Conservation (phyloP, 1,140 invertebrate genomes). For the Zaprionus ghesquierei region DNA sequence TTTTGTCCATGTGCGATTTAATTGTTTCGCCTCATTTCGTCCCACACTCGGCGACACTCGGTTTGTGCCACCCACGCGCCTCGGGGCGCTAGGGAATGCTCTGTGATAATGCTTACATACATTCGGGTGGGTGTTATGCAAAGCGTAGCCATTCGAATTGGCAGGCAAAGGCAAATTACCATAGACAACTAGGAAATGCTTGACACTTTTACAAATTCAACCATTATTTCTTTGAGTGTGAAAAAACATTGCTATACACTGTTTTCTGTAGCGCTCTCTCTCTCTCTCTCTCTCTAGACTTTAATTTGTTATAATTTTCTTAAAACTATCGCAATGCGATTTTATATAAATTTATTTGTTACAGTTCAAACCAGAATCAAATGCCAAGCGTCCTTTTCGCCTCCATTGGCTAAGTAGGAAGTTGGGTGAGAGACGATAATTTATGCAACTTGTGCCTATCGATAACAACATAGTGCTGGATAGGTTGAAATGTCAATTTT, state of each 20-base stretch:
- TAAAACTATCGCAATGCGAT: too few relatives aligned
- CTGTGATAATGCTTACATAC: neutral
- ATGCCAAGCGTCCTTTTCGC: too few relatives aligned
- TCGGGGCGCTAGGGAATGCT: slow-evolving; percentile 1
- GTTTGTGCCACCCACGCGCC: slow-evolving; percentile 19
- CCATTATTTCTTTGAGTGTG: neutral
- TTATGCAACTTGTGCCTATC: too few relatives aligned
- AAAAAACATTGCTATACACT: neutral
- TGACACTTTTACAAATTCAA: neutral
- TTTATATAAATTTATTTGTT: too few relatives aligned
- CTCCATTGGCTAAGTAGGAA: too few relatives aligned
- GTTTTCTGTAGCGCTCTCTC: too few relatives aligned
- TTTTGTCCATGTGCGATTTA: slow-evolving; percentile 34
- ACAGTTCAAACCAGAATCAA: too few relatives aligned
- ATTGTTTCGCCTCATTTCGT: slow-evolving; percentile 58
- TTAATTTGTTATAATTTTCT: too few relatives aligned
- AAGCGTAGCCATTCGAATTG: slow-evolving; percentile 11
- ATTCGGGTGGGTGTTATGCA: slow-evolving; percentile 28
- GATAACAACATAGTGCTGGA: too few relatives aligned
- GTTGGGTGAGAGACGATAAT: too few relatives aligned
- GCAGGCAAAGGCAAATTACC: slow-evolving; percentile 25
- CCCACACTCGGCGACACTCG: slow-evolving; percentile 12
- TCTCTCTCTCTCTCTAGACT: too few relatives aligned
- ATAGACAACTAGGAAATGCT: slow-evolving; percentile 14
- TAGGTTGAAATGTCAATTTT: too few relatives aligned